Conservation (phyloP, 53 echinoderm and acorn worm genomes). For the Glandiceps talaboti region DNA sequence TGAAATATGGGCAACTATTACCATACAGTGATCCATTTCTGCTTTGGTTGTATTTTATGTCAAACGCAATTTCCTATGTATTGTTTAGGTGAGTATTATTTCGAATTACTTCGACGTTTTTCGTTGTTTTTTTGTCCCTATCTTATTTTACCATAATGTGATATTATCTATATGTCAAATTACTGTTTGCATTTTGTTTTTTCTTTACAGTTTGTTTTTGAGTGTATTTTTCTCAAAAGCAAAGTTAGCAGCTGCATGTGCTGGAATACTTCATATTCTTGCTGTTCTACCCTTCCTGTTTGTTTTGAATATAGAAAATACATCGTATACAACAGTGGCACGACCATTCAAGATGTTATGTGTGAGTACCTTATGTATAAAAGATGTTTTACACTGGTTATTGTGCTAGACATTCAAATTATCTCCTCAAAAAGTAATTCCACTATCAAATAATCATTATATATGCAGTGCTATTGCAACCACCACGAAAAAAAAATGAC, state of each 20-base stretch:
- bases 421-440: too few relatives aligned
- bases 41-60: slow-evolving; percentile 63
- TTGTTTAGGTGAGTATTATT: slow-evolving; percentile 85
- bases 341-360: neutral
- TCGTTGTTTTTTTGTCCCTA: too few relatives aligned
- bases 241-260: slow-evolving; percentile 87
- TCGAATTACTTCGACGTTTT: too few relatives aligned
- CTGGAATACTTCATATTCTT: slow-evolving; percentile 94
- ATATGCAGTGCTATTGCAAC: too few relatives aligned
- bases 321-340: neutral
- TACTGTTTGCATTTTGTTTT: too few relatives aligned
- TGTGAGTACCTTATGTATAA: too few relatives aligned
- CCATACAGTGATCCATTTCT: slow-evolving; percentile 77
- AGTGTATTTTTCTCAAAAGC: slow-evolving; percentile 94
- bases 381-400: too few relatives aligned
- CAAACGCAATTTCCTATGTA: slow-evolving; percentile 65
- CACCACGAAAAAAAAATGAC: too few relatives aligned
- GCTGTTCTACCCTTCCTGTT: slow-evolving; percentile 73
- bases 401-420: too few relatives aligned
- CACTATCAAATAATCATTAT: too few relatives aligned
- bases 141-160: too few relatives aligned
- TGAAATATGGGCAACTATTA: slow-evolving; percentile 60
- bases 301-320: slow-evolving; percentile 13
- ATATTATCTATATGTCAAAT: too few relatives aligned
- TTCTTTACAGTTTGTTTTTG: slow-evolving; percentile 77